phyloP scores from a whole-genome alignment of 2,888 invertebrate genomes.

The Xanthorhoe designata region DNA sequence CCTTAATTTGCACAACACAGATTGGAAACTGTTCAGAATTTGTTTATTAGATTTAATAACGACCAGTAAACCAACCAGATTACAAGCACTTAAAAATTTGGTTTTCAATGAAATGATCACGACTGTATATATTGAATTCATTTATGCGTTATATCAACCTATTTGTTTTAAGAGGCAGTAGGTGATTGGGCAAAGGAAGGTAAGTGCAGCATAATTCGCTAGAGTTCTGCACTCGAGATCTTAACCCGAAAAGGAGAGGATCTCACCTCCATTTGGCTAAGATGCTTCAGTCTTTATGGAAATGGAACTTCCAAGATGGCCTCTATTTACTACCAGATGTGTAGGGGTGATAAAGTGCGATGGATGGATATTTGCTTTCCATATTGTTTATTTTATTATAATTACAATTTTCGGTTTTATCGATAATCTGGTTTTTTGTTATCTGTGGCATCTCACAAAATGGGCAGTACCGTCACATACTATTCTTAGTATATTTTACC shows the following conservation, averaged over 20 bases:
- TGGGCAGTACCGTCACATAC: too few relatives aligned
- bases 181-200: background rate
- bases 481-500: too few relatives aligned
- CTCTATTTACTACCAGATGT: background rate
- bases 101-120: too few relatives aligned
- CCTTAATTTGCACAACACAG: constrained; percentile 21
- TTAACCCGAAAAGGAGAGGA: background rate
- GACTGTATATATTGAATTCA: background rate
- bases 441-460: too few relatives aligned
- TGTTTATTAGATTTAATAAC: constrained; percentile 24
- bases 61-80: background rate
- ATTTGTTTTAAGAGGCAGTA: background rate
- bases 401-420: too few relatives aligned
- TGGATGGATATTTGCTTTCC: background rate
- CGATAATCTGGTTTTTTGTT: too few relatives aligned
- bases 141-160: background rate
- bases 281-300: background rate
- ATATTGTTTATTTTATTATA: too few relatives aligned
- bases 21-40: constrained; percentile 24
- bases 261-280: background rate
- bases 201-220: background rate
- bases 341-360: background rate
- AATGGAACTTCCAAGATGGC: background rate
- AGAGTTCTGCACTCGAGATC: background rate
- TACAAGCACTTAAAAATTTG: background rate